Conservation (phyloP, 2,888 invertebrate species). For the Acrocyrtus sp. region DNA sequence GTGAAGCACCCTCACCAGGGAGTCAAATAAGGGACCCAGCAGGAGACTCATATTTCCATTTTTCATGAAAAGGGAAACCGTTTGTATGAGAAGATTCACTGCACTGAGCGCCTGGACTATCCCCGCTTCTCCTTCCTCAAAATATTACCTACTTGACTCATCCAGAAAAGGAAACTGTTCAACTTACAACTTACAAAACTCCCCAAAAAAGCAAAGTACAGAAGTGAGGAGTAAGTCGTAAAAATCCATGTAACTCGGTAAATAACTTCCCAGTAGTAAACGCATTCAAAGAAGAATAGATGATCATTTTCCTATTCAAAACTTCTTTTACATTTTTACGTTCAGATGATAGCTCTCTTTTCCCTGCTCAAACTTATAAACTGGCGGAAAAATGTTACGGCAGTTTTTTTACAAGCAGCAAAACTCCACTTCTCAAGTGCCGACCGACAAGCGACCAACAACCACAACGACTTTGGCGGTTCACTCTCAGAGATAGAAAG, state of each 20-base stretch:
- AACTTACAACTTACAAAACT: constrained; percentile 2
- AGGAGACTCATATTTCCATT: constrained; percentile 59
- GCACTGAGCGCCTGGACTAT: constrained; percentile 5
- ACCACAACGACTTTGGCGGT: constrained; percentile 16
- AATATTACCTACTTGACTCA: background rate
- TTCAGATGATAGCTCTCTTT: constrained; percentile 35
- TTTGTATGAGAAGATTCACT: constrained; percentile 31
- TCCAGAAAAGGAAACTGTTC: background rate
- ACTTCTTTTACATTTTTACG: background rate
- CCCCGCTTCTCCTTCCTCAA: constrained; percentile 11
- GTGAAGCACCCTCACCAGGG: constrained; percentile 61
- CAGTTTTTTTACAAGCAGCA: constrained; percentile 35
- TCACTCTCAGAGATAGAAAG: background rate
- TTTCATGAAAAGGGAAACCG: constrained; percentile 59
- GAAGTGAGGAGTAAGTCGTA: constrained; percentile 42
- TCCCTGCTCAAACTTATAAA: background rate
- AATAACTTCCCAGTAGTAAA: constrained; percentile 16
- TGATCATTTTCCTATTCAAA: constrained; percentile 15
- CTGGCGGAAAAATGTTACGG: constrained; percentile 10
- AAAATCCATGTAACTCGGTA: constrained; percentile 34
- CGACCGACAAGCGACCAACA: constrained; percentile 24
- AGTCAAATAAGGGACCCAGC: constrained; percentile 62
- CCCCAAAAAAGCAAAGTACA: too few species aligned
- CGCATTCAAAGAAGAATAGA: constrained; percentile 4
- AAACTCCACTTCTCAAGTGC: constrained; percentile 37